Base-by-base conservation (phyloP, 2,888 invertebrate species). In the Andrena dorsata region DNA sequence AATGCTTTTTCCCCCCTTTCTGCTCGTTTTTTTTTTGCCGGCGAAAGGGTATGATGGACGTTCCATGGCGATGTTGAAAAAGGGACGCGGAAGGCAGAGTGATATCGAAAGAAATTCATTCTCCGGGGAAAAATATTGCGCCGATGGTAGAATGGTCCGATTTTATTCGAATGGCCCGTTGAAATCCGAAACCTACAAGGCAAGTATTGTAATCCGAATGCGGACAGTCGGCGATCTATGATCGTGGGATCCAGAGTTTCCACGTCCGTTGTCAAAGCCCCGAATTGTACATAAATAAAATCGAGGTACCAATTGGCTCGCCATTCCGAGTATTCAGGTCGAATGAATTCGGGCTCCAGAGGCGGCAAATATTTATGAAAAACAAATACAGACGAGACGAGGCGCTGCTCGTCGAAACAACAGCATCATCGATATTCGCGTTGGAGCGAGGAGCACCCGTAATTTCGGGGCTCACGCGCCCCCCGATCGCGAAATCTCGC, bases 391-490 rank as follows among this genome's bases (percentile, higher is more conserved):
- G 26, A 20, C n/a, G 56, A 3, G 0, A 8, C 32, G 16, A 2
- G n/a, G 13, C n/a, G n/a, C 7, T 2, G 30, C n/a, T 47, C 30
- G 30, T 23, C 20, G 58, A 61, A 32, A 61, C 32, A 61, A 30
- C 8, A 49, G 30, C 10, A 20, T 10, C 47, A 32, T 66, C 30
- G 66, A 74, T 66, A 74, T 66, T 60, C 60, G 5, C 6, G 47
- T 60, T 2, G 2, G 26, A 5, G 32, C n/a, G 56, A 10, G 35
- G 32, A 6, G 53, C 28, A 16, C n/a, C n/a, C 47, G 30, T 63
- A 53, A 69, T 76, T 76, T 65, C 16, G 28, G 28, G 51, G 26
- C 13, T 23, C 49, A 10, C 16, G 56, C n/a, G 56, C 30, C 56
- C 41, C 66, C 13, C 0, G 20, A 35, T 32, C 32, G 49, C 41